Conservation (phyloP, 2,797 vertebrate species). For the Dendrocincla tyrannina region DNA sequence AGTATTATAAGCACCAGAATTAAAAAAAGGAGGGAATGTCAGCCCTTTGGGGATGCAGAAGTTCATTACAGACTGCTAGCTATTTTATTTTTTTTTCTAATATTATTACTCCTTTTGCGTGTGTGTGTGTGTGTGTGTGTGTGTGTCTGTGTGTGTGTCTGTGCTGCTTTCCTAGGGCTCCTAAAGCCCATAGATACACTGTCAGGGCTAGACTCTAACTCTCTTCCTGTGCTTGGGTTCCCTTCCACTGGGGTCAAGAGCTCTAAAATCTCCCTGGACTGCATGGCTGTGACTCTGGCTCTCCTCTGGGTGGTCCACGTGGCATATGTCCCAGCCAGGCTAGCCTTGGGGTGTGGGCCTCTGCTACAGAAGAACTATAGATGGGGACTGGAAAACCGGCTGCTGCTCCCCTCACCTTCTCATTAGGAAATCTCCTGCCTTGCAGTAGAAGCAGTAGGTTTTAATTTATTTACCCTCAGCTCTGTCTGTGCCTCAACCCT, state of each 20-base stretch:
- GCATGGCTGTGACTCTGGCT: rapidly evolving
- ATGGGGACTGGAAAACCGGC: not conserved
- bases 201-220: not conserved
- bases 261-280: not conserved
- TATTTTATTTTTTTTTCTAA: not conserved
- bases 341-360: not conserved
- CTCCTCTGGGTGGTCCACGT: rapidly evolving
- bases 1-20: not conserved
- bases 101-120: not conserved
- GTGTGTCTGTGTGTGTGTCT: too few relatives aligned
- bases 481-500: not conserved
- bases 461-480: not conserved
- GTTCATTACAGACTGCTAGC: not conserved
- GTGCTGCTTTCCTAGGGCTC: not conserved
- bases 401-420: not conserved
- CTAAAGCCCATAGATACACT: not conserved
- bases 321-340: not conserved
- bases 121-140: too few relatives aligned
- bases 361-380: not conserved
- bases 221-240: not conserved
- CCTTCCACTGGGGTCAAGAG: not conserved
- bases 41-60: not conserved
- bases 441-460: not conserved
- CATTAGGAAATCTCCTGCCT: not conserved
- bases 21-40: not conserved